Conservation (phyloP, 2,888 invertebrate genomes). For the Myathropa florea region DNA sequence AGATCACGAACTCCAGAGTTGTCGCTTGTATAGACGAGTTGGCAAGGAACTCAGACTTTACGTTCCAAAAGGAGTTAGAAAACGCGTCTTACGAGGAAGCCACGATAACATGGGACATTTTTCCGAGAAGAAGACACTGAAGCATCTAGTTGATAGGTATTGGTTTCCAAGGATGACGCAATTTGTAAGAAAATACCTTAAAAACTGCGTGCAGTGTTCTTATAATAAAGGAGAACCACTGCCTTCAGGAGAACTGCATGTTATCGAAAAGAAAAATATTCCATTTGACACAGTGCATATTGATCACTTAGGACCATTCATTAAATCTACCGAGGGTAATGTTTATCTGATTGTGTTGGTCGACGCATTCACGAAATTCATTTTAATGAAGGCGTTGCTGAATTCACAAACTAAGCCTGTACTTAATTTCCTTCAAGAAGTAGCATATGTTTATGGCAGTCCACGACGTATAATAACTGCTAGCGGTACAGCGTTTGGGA, state of each 20-base stretch:
- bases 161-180: background rate
- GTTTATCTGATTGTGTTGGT: background rate
- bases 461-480: background rate
- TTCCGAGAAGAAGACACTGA: background rate
- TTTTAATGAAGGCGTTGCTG: conserved; percentile 7
- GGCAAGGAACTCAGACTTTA: background rate
- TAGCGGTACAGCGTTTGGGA: conserved; percentile 7
- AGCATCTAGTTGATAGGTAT: background rate
- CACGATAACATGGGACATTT: background rate
- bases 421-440: background rate
- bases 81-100: background rate
- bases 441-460: background rate
- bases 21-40: background rate
- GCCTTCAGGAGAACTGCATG: background rate
- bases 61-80: background rate
- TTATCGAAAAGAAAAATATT: conserved; percentile 3
- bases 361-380: too few relatives aligned
- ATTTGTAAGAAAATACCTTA: background rate
- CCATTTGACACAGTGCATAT: conserved; percentile 7
- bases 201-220: background rate
- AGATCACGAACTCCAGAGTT: background rate
- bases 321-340: conserved; percentile 14
- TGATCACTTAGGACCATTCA: background rate
- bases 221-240: background rate
- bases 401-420: conserved; percentile 13